These are phyloP conservation scores for Melopsittacus undulatus DNA, from an alignment of 2,797 vertebrate genomes.

Conservation along the genomic window DNA sequence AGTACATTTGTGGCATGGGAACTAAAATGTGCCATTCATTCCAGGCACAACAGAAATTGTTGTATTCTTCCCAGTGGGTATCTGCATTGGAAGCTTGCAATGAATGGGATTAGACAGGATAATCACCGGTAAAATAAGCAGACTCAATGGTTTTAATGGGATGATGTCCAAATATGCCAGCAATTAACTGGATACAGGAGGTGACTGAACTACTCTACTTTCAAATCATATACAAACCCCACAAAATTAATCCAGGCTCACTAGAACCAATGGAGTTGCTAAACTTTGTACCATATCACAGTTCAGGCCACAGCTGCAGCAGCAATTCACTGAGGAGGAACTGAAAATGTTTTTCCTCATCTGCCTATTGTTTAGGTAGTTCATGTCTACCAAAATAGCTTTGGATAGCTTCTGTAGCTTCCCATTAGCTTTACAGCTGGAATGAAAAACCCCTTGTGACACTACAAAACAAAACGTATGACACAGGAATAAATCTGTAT, in stretches of 20 bases:
- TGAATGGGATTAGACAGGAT: constrained; percentile 60
- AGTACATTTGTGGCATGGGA: neutral
- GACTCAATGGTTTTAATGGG: constrained; percentile 28
- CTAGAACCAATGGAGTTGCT: neutral
- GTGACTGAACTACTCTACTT: constrained; percentile 39
- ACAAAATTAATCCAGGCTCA: neutral
- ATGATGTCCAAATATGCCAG: constrained; percentile 31
- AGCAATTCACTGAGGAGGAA: neutral
- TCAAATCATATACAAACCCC: constrained; percentile 1
- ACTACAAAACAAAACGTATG: neutral
- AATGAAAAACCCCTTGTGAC: neutral
- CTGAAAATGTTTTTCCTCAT: neutral
- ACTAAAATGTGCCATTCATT: neutral
- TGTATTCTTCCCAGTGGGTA: constrained; percentile 27
- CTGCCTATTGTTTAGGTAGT: neutral
- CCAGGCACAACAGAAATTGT: constrained; percentile 17
- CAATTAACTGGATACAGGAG: constrained; percentile 27
- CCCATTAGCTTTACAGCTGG: neutral
- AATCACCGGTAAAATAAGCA: constrained; percentile 40
- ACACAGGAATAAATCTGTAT: neutral
- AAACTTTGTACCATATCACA: neutral
- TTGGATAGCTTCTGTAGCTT: neutral
- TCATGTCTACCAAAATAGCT: neutral
- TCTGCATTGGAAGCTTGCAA: constrained; percentile 40
- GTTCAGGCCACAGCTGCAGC: neutral